Conservation (phyloP, 2,888 invertebrate species). For the Drosophila stalkeri region DNA sequence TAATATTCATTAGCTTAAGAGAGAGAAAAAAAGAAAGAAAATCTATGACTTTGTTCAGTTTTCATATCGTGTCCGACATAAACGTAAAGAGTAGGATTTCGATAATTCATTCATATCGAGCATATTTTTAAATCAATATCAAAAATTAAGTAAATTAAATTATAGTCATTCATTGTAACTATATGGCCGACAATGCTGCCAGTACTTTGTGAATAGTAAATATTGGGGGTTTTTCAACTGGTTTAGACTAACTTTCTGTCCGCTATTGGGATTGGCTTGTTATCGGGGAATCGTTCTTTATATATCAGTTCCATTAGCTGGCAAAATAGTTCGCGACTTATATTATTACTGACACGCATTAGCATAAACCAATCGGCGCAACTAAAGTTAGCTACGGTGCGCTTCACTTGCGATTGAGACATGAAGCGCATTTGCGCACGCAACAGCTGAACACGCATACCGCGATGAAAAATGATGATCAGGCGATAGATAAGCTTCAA, state of each 20-base stretch:
- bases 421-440: constrained; percentile 72
- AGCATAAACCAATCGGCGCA: constrained; percentile 93
- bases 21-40: constrained; percentile 2
- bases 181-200: not conserved
- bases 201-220: not conserved
- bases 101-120: constrained; percentile 57
- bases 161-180: constrained; percentile 10
- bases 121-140: constrained; percentile 5
- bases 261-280: constrained; percentile 22
- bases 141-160: constrained; percentile 5
- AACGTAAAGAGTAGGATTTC: constrained; percentile 17
- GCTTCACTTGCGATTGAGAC: constrained; percentile 61
- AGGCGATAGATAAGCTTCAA: constrained; percentile 89
- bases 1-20: not conserved
- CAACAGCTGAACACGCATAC: constrained; percentile 76
- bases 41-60: not conserved
- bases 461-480: constrained; percentile 86
- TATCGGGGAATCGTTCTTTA: constrained; percentile 18
- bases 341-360: constrained; percentile 91
- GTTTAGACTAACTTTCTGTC: constrained; percentile 43
- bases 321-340: constrained; percentile 89
- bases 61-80: constrained; percentile 5
- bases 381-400: constrained; percentile 75
- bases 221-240: not conserved
- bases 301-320: constrained; percentile 87